Evolutionary conservation across 2,888 invertebrate genomes (phyloP).

Genomic region (Caenorhabditis sp.): DNA sequence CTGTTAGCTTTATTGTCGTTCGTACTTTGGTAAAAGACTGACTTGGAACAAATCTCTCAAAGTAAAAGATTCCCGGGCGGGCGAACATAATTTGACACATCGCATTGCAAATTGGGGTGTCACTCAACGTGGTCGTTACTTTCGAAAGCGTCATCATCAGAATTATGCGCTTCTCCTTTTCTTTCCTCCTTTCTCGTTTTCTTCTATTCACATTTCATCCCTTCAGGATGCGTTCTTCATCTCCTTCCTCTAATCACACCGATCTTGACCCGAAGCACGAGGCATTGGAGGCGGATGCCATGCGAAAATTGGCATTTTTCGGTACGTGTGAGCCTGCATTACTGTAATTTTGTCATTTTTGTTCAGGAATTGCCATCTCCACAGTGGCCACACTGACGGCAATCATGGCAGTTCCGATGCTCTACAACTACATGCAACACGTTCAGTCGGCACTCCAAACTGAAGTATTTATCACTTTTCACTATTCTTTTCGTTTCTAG

Average conservation of each 20-base stretch:
- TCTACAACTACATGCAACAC: slow-evolving; percentile 76
- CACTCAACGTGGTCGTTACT: slow-evolving; percentile 33
- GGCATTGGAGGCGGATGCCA: slow-evolving; percentile 66
- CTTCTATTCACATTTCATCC: neutral
- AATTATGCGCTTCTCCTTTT: too few species aligned
- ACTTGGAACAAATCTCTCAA: too few species aligned
- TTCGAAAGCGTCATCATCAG: neutral
- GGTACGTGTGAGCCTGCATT: slow-evolving; percentile 20
- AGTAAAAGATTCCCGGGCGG: neutral
- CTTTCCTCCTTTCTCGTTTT: too few species aligned
- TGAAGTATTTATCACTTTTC: slow-evolving; percentile 53
- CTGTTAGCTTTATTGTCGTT: too few species aligned
- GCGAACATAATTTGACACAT: slow-evolving; percentile 20
- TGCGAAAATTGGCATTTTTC: slow-evolving; percentile 68
- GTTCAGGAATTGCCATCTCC: slow-evolving; percentile 59
- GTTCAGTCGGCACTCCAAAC: slow-evolving; percentile 72
- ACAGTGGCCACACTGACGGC: slow-evolving; percentile 74
- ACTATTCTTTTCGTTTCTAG: neutral
- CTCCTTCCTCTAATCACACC: neutral
- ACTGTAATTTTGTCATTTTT: neutral
- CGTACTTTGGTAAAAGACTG: too few species aligned
- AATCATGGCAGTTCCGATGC: slow-evolving; percentile 74
- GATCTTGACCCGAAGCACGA: slow-evolving; percentile 44
- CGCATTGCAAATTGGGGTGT: neutral
- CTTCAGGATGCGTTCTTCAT: slow-evolving; percentile 16